phyloP scores from a whole-genome alignment of 1,140 invertebrate species.

The Drosophila micromelanica region DNA sequence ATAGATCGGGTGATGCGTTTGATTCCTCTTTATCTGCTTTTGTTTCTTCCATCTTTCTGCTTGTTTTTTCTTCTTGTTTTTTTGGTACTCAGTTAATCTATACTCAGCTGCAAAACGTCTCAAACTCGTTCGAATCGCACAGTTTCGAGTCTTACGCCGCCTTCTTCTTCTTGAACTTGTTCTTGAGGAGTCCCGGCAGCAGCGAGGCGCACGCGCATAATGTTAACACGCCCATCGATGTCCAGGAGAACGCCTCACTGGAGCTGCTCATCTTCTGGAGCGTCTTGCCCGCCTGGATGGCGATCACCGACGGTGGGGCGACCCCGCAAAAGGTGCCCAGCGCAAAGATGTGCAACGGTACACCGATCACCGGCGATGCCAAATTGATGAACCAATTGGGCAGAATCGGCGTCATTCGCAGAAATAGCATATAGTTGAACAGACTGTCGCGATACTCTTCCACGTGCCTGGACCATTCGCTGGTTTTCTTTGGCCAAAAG shows the following conservation, averaged over 20 bases:
- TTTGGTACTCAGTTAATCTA: conserved; percentile 22
- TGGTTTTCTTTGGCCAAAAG: conserved; percentile 95
- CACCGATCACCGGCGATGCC: conserved; percentile 97
- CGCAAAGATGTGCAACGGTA: conserved; percentile 96
- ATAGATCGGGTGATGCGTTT: background rate
- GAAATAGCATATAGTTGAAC: conserved; percentile 98
- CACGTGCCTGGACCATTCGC: conserved; percentile 93
- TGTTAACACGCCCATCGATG: conserved; percentile 91
- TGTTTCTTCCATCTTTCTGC: background rate
- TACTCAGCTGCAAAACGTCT: conserved; percentile 8
- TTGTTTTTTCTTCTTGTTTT: conserved; percentile 1
- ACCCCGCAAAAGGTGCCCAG: conserved; percentile 97
- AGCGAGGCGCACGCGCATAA: conserved; percentile 93
- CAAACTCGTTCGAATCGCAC: background rate
- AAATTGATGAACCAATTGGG: conserved; percentile 99
- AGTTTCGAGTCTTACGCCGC: conserved; percentile 69
- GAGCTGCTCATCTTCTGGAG: conserved; percentile 96
- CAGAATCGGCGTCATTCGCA: conserved; percentile 98
- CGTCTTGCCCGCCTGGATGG: conserved; percentile 98
- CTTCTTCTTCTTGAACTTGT: conserved; percentile 92
- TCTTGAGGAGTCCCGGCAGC: conserved; percentile 95
- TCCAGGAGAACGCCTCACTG: conserved; percentile 95
- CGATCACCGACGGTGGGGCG: conserved; percentile 98
- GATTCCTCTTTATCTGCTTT: background rate
- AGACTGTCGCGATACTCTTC: conserved; percentile 94